Evolutionary conservation across 2,797 vertebrate species (phyloP).

Genomic region (Pristis pectinata): DNA sequence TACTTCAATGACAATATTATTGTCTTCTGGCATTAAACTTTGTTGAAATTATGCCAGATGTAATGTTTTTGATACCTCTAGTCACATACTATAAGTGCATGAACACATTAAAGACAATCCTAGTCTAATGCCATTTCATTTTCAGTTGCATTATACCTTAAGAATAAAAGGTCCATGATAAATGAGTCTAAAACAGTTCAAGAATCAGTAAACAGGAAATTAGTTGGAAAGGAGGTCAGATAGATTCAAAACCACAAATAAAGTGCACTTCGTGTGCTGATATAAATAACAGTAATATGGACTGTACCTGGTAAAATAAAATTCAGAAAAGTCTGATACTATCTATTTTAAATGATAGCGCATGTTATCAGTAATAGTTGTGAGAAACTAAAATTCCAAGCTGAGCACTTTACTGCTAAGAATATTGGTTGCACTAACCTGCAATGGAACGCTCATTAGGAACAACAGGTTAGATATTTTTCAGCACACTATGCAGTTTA

Average conservation of each 20-base stretch:
- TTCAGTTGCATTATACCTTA: conserved; percentile 40
- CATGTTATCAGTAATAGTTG: not conserved
- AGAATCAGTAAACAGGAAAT: conserved; percentile 76
- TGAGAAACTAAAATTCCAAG: not conserved
- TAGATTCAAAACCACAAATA: conserved; percentile 55
- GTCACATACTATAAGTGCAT: not conserved
- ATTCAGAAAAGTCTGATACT: not conserved
- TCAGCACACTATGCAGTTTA: not conserved
- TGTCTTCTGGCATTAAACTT: not conserved
- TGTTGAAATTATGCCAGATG: not conserved
- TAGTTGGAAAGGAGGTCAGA: conserved; percentile 64
- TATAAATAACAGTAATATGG: not conserved
- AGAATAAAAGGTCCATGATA: conserved; percentile 59
- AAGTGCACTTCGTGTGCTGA: not conserved
- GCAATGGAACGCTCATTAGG: not conserved
- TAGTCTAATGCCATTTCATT: not conserved
- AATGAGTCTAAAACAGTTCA: conserved; percentile 59
- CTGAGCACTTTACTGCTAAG: not conserved
- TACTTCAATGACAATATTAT: not conserved
- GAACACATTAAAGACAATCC: not conserved
- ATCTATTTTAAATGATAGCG: not conserved
- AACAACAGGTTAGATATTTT: not conserved
- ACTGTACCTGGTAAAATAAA: not conserved
- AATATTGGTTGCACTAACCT: not conserved
- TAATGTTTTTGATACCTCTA: not conserved